phyloP scores from a whole-genome alignment of 2,888 invertebrate genomes.

The Rutpela maculata region DNA sequence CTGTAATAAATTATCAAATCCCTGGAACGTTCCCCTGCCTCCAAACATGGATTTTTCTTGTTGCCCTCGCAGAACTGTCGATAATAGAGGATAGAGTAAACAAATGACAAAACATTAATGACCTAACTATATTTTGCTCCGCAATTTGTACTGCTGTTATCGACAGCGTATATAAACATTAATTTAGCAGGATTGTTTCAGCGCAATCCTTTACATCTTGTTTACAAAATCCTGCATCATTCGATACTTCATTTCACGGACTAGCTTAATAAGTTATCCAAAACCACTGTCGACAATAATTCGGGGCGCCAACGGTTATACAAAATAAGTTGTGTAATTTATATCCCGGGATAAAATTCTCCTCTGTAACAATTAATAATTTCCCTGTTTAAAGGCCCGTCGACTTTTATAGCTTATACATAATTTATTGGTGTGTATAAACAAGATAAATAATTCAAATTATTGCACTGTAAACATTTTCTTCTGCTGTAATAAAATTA shows the following conservation, averaged over 20 bases:
- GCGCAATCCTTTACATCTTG: constrained; percentile 21
- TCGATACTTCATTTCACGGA: not conserved
- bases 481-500: constrained; percentile 26
- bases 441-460: constrained; percentile 41
- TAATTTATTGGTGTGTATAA: constrained; percentile 30
- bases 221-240: constrained; percentile 14
- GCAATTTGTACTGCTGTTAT: constrained; percentile 24
- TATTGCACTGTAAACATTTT: constrained; percentile 26
- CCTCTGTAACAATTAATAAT: constrained; percentile 34
- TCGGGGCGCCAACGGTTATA: constrained; percentile 13
- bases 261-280: constrained; percentile 15
- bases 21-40: too few species aligned
- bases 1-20: too few species aligned
- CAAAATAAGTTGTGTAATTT: constrained; percentile 29
- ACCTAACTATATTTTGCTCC: not conserved
- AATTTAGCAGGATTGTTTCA: constrained; percentile 18
- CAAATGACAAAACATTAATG: constrained; percentile 9
- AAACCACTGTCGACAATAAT: constrained; percentile 13
- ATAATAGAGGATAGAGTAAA: not conserved
- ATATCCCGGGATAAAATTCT: constrained; percentile 24
- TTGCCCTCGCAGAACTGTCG: not conserved
- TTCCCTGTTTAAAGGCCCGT: constrained; percentile 35
- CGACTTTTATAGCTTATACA: constrained; percentile 40
- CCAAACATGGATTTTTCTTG: not conserved
- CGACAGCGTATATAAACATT: constrained; percentile 20